A percentile compares a stretch with the other conserved stretches of the same genome.
Evolutionary conservation across 2,113 vertebrate species (phyloP).

Genomic region (Meles meles): DNA sequence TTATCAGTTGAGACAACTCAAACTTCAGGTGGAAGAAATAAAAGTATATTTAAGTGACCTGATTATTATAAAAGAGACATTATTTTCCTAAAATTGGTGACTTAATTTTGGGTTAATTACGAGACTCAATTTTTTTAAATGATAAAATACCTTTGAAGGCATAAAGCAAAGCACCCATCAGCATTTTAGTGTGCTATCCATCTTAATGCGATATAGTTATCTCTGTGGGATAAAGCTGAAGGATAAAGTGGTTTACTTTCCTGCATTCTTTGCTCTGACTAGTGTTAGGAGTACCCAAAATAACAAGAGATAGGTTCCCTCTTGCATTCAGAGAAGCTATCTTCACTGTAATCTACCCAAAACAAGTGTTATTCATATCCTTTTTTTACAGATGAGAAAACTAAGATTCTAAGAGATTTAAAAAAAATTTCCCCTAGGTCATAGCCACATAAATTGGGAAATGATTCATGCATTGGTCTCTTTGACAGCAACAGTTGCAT

Average conservation of each 20-base stretch:
- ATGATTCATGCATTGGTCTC: background rate
- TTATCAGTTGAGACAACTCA: background rate
- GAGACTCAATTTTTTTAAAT: background rate
- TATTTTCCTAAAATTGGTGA: background rate
- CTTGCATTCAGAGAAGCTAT: background rate
- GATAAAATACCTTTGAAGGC: background rate
- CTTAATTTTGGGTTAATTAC: background rate
- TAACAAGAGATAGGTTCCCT: background rate
- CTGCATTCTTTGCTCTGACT: background rate
- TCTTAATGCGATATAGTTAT: background rate
- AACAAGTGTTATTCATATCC: background rate
- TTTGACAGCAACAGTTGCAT: background rate
- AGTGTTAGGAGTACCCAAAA: background rate
- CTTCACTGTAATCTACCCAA: background rate
- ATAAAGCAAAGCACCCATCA: background rate
- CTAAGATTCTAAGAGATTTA: background rate
- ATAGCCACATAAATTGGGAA: background rate
- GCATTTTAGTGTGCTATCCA: background rate
- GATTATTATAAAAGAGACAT: background rate
- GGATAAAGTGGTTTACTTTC: background rate
- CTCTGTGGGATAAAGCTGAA: background rate
- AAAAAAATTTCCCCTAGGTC: background rate
- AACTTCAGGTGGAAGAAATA: background rate
- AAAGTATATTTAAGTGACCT: background rate
- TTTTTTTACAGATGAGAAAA: background rate